Evolutionary conservation across 2,113 vertebrate genomes (phyloP).

Genomic region (Dromaius novaehollandiae): DNA sequence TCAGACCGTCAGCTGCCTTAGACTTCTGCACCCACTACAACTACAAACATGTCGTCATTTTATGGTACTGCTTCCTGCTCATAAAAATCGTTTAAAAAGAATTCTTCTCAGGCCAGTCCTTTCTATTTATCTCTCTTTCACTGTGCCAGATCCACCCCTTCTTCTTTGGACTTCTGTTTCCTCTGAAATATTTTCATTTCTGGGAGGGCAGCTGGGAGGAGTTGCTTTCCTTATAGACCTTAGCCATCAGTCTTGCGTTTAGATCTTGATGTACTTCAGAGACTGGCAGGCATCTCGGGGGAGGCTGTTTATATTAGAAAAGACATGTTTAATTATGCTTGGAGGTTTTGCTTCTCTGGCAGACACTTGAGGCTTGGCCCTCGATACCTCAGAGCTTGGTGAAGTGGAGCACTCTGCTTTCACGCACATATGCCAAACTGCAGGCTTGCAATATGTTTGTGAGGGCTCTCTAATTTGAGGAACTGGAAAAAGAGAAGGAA

Average conservation of each 20-base stretch:
- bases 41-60: background rate
- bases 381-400: background rate
- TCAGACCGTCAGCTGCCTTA: background rate
- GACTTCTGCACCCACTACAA: background rate
- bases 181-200: background rate
- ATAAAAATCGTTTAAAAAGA: background rate
- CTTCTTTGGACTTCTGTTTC: background rate
- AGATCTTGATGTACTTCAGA: background rate
- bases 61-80: background rate
- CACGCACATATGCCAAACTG: accelerated
- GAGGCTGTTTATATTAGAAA: accelerated
- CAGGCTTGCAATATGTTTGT: background rate
- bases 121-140: background rate
- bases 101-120: background rate
- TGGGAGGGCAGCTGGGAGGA: background rate
- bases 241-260: background rate
- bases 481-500: background rate
- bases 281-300: background rate
- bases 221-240: background rate
- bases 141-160: background rate
- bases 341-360: background rate
- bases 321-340: background rate
- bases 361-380: background rate
- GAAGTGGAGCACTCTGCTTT: background rate
- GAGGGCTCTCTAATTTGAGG: background rate